Evolutionary conservation across 2,113 vertebrate species (phyloP).

Genomic region (Philantomba maxwellii): DNA sequence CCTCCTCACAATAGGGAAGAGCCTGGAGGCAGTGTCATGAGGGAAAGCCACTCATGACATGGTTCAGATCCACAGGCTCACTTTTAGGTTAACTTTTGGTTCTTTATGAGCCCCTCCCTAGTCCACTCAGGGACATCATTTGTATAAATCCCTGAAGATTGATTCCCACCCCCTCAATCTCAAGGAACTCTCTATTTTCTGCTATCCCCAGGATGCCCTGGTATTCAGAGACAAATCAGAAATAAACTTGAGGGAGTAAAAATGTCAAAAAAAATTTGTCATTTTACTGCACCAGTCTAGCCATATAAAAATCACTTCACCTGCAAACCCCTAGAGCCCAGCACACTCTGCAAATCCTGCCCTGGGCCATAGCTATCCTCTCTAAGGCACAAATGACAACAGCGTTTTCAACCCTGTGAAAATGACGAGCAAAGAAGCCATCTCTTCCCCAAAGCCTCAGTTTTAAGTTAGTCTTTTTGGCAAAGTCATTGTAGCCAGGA

Average conservation of each 20-base stretch:
- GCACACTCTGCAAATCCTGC: not conserved
- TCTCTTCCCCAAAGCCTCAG: not conserved
- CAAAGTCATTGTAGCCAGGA: not conserved
- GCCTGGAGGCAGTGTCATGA: not conserved
- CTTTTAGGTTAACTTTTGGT: not conserved
- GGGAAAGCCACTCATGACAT: not conserved
- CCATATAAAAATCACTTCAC: not conserved
- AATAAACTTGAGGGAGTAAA: slow-evolving; percentile 10
- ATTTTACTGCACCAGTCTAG: not conserved
- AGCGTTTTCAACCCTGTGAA: not conserved
- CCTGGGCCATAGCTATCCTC: not conserved
- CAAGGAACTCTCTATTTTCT: not conserved
- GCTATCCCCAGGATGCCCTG: not conserved
- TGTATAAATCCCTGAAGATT: not conserved
- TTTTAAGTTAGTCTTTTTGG: not conserved
- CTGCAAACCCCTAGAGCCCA: not conserved
- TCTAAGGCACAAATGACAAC: not conserved
- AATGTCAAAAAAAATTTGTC: not conserved
- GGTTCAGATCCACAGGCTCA: not conserved
- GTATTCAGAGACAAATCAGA: not conserved
- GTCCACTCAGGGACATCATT: not conserved
- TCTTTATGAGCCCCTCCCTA: not conserved
- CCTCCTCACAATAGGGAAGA: not conserved
- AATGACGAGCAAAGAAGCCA: not conserved
- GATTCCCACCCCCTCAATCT: not conserved